phyloP scores from a whole-genome alignment of 2,888 invertebrate species.

The Aproaerema taeniolella region DNA sequence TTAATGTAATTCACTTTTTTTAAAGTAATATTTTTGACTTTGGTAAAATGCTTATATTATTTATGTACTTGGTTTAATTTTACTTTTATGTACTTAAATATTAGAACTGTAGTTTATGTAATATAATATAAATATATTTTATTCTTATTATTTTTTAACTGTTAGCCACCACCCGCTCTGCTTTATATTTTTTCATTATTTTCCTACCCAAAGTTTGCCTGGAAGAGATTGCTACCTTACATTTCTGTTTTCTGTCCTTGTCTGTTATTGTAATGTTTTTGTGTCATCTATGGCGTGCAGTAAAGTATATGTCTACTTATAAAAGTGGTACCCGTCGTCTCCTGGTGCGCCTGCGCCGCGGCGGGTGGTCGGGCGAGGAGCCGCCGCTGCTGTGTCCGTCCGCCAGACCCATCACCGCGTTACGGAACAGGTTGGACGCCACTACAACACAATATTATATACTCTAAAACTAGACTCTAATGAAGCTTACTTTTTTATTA shows the following conservation, averaged over 20 bases:
- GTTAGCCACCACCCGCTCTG: too few relatives aligned
- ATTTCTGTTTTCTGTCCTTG: not conserved
- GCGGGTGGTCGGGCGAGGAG: constrained; percentile 31
- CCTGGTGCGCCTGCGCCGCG: constrained; percentile 23
- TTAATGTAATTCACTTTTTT: too few relatives aligned
- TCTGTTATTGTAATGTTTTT: not conserved
- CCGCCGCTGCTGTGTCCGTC: constrained; percentile 43
- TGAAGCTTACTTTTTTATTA: not conserved
- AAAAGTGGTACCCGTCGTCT: not conserved
- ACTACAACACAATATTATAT: constrained; percentile 23
- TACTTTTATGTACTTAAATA: too few relatives aligned
- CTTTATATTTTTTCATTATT: too few relatives aligned
- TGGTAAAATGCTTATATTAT: too few relatives aligned
- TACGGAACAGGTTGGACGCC: constrained; percentile 49
- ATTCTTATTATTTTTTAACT: too few relatives aligned
- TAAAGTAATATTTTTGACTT: too few relatives aligned
- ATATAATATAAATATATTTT: too few relatives aligned
- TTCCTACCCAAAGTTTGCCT: too few relatives aligned
- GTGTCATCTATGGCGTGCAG: not conserved
- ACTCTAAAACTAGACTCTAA: not conserved
- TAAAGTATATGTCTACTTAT: not conserved
- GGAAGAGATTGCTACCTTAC: too few relatives aligned
- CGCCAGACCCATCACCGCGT: constrained; percentile 61
- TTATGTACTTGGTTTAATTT: too few relatives aligned
- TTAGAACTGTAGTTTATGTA: too few relatives aligned